phyloP scores from a whole-genome alignment of 2,888 invertebrate species.

The Helicoverpa assulta region DNA sequence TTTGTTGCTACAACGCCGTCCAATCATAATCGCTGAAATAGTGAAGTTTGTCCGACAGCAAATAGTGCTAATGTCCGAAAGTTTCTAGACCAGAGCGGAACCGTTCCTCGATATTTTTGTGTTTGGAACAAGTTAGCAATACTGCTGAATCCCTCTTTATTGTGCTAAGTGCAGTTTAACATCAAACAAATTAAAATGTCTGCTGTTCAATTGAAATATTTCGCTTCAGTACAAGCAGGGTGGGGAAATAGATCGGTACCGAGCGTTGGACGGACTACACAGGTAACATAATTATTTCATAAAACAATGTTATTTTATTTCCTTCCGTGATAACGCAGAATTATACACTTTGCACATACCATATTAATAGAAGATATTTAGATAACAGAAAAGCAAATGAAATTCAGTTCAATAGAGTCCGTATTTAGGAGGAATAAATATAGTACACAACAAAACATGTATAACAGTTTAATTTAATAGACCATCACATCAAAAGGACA shows the following conservation, averaged over 20 bases:
- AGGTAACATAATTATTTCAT: neutral
- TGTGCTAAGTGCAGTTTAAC: conserved; percentile 3
- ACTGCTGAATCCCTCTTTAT: conserved; percentile 14
- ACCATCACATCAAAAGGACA: no score
- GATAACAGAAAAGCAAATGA: neutral
- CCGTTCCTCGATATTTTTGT: conserved; percentile 27
- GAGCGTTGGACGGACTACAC: neutral
- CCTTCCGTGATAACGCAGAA: neutral
- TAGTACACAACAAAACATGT: no score
- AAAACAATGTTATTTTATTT: neutral
- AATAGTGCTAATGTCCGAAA: conserved; percentile 48
- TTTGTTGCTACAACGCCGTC: conserved; percentile 46
- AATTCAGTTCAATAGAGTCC: no score
- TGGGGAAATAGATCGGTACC: neutral
- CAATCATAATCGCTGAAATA: conserved; percentile 52
- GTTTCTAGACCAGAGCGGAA: conserved; percentile 42
- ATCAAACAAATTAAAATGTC: conserved; percentile 27
- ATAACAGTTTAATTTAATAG: no score
- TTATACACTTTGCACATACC: no score
- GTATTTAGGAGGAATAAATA: no score
- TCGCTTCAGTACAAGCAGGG: neutral
- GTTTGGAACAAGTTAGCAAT: conserved; percentile 22
- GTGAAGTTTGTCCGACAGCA: conserved; percentile 40
- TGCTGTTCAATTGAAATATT: conserved; percentile 10
- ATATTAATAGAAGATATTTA: no score